These are phyloP conservation scores for Eulithis testata DNA, from an alignment of 2,888 invertebrate species.

Conservation along the genomic window DNA sequence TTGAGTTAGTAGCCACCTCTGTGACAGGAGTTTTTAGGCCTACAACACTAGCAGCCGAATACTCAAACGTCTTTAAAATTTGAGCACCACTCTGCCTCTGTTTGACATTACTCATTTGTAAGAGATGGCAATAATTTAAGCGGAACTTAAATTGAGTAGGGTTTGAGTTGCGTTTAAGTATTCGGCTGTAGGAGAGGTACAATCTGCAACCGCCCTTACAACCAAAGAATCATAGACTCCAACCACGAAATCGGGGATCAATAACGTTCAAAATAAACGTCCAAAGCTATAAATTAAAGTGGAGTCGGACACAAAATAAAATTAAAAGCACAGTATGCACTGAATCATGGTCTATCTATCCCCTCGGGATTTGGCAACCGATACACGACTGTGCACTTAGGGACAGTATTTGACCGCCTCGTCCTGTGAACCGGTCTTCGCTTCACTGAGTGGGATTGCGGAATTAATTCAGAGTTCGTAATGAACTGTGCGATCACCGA, in stretches of 20 bases:
- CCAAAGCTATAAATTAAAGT: constrained; percentile 65
- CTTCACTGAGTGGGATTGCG: constrained; percentile 19
- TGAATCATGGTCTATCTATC: constrained; percentile 66
- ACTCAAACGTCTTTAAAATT: too few species aligned
- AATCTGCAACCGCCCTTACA: background rate
- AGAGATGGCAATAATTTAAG: too few species aligned
- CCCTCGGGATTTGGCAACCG: constrained; percentile 79
- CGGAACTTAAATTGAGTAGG: too few species aligned
- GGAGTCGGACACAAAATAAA: constrained; percentile 67
- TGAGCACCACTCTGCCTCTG: too few species aligned
- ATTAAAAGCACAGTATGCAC: constrained; percentile 71
- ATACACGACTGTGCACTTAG: constrained; percentile 82
- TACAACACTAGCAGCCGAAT: too few species aligned
- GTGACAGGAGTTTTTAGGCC: too few species aligned
- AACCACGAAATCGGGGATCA: constrained; percentile 43
- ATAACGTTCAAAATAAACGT: constrained; percentile 60
- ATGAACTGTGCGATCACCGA: background rate
- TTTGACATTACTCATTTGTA: too few species aligned
- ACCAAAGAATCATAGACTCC: constrained; percentile 7
- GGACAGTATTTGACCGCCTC: constrained; percentile 49
- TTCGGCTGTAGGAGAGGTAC: too few species aligned
- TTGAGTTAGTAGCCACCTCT: too few species aligned
- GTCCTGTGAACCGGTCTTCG: constrained; percentile 5
- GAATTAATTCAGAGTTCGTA: constrained; percentile 12
- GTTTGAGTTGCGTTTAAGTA: too few species aligned